Evolutionary conservation across 2,797 vertebrate genomes (phyloP), one percentile per base, ranked within the genome.

Genomic region (Serranus cabrilla): DNA sequence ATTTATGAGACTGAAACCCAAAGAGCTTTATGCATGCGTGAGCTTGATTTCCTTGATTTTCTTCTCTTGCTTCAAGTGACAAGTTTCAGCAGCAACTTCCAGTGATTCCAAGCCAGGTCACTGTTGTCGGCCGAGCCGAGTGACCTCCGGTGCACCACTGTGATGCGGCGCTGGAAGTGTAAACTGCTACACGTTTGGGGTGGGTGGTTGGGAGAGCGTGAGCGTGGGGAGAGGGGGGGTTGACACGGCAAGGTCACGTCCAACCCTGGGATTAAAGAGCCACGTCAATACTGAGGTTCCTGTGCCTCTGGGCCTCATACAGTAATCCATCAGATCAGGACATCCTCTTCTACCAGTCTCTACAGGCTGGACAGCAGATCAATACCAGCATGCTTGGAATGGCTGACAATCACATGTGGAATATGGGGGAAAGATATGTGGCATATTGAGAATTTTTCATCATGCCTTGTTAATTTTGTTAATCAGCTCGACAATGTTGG

Each of bases 261-360:
- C 89, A 92, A 92, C 90, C 87, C 83, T 87, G 93, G 94, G 93
- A 95, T 94, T 95, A 94, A 91, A 92, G 88, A 90, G 87, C 80
- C 90, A 82, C 88, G 85, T 95, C 94, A 90, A 94, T 94, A 94
- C 90, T 80, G 86, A 91, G 92, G 93, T 93, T 93, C 88, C 90
- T 91, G 91, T 74, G 89, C 93, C 91, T 92, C 87, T 92, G 93
- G 89, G 91, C 90, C 91, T 93, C 88, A 91, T 92, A 93, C 91
- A 92, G 93, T 94, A 94, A 95, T 95, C 94, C 93, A 95, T 95
- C 93, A 94, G 93, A 95, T 94, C 94, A 93, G 92, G 93, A 94
- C 93, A 94, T 94, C 92, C 89, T 91, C 90, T 79, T 83, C 89
- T 83, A 87, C 65, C 84, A 76, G 90, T 87, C 91, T 93, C 93